Conservation (phyloP, 2,113 vertebrate genomes). For the Cichladusa arquata region DNA sequence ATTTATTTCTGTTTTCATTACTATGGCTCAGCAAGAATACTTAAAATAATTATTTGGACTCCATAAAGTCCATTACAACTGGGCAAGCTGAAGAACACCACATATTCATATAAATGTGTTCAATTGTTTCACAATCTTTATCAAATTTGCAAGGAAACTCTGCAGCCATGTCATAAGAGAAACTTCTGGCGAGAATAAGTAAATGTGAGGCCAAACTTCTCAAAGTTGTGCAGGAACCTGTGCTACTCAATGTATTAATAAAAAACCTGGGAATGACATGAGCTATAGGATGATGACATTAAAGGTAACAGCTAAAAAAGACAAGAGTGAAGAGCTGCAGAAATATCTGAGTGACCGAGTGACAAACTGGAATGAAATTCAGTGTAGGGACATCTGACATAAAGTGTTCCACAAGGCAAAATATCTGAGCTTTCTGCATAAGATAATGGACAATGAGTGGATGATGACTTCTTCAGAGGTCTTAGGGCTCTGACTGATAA, state of each 20-base stretch:
- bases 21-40: background rate
- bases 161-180: fast-evolving
- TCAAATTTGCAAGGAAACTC: background rate
- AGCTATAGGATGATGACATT: background rate
- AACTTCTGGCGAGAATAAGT: background rate
- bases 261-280: background rate
- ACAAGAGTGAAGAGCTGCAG: background rate
- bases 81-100: background rate
- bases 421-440: background rate
- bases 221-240: background rate
- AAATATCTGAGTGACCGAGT: background rate
- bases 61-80: background rate
- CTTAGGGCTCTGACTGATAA: background rate
- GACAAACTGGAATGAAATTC: background rate
- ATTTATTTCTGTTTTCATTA: background rate
- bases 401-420: background rate
- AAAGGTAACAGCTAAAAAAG: background rate
- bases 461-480: background rate
- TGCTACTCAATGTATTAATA: background rate
- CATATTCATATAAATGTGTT: background rate
- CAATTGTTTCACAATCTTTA: background rate
- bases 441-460: background rate
- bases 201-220: background rate
- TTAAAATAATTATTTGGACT: background rate
- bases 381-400: background rate